Evolutionary conservation across 1,140 invertebrate genomes (phyloP).

Genomic region (Apolygus lucorum): DNA sequence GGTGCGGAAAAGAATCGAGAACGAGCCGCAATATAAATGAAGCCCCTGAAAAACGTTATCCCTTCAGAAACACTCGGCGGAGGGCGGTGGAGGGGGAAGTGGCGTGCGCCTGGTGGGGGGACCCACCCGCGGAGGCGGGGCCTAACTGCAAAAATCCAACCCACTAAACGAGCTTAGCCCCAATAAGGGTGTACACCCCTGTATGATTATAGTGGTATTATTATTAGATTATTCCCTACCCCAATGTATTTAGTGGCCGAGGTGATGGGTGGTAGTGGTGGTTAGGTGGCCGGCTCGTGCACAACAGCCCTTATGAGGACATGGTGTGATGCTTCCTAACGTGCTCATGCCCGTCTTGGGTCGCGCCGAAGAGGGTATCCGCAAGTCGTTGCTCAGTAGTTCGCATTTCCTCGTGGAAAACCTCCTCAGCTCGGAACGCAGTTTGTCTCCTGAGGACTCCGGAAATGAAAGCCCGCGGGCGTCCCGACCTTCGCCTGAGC

Average conservation of each 20-base stretch:
- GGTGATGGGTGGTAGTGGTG: conserved; percentile 17
- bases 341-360: conserved; percentile 23
- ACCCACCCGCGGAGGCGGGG: conserved; percentile 15
- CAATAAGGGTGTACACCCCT: conserved; percentile 28
- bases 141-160: conserved; percentile 28
- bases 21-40: conserved; percentile 26
- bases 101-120: not conserved
- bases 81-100: not conserved
- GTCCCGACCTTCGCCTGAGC: conserved; percentile 6
- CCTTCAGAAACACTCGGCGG: conserved; percentile 24
- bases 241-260: conserved; percentile 27
- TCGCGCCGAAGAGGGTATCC: not conserved
- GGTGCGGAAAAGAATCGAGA: conserved; percentile 24
- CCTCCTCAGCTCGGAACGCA: conserved; percentile 15
- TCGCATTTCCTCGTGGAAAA: conserved; percentile 25
- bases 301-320: conserved; percentile 4
- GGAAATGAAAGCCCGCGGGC: conserved; percentile 11
- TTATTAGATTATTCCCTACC: conserved; percentile 28
- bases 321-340: conserved; percentile 25
- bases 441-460: conserved; percentile 14
- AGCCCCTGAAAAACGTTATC: conserved; percentile 26
- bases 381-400: conserved; percentile 5
- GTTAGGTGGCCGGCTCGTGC: conserved; percentile 10
- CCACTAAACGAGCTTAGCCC: conserved; percentile 27
- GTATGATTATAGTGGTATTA: conserved; percentile 30